These are phyloP conservation scores for Remorina albescens DNA, from an alignment of 2,797 vertebrate genomes.

Conservation along the genomic window DNA sequence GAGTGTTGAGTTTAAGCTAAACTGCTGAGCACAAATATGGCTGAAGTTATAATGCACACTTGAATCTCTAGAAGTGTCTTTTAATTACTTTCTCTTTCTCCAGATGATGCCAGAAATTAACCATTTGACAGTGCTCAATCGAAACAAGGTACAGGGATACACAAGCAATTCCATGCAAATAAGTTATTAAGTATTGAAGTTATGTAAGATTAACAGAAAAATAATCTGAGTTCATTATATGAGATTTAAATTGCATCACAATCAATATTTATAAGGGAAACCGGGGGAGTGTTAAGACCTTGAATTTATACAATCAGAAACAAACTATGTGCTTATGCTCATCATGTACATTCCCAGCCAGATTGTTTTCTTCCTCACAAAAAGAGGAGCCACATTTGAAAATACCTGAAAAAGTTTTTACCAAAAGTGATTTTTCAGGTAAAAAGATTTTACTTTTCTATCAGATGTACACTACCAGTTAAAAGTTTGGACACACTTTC, in stretches of 20 bases:
- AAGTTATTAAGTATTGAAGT: slow-evolving; percentile 16
- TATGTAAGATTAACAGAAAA: not conserved
- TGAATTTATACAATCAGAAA: too few relatives aligned
- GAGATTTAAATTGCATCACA: not conserved
- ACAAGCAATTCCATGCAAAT: not conserved
- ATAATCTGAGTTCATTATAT: not conserved
- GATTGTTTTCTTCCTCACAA: too few relatives aligned
- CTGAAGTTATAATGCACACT: slow-evolving; percentile 60
- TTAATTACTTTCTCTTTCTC: slow-evolving; percentile 62
- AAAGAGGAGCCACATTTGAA: too few relatives aligned
- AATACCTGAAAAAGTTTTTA: too few relatives aligned
- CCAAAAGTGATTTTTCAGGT: too few relatives aligned
- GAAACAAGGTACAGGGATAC: slow-evolving; percentile 16
- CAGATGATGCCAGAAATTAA: slow-evolving; percentile 53
- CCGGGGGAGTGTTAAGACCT: too few relatives aligned
- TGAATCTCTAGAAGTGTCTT: slow-evolving; percentile 56
- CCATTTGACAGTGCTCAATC: slow-evolving; percentile 45
- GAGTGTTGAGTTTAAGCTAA: slow-evolving; percentile 65
- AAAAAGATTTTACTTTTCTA: too few relatives aligned
- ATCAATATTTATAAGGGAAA: not conserved
- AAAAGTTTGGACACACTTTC: too few relatives aligned
- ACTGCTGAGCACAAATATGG: slow-evolving; percentile 72
- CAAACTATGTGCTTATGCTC: too few relatives aligned
- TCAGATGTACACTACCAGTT: too few relatives aligned
- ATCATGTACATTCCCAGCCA: too few relatives aligned